Evolutionary conservation across 2,888 invertebrate genomes (phyloP).

Genomic region (Bedellia somnulentella): DNA sequence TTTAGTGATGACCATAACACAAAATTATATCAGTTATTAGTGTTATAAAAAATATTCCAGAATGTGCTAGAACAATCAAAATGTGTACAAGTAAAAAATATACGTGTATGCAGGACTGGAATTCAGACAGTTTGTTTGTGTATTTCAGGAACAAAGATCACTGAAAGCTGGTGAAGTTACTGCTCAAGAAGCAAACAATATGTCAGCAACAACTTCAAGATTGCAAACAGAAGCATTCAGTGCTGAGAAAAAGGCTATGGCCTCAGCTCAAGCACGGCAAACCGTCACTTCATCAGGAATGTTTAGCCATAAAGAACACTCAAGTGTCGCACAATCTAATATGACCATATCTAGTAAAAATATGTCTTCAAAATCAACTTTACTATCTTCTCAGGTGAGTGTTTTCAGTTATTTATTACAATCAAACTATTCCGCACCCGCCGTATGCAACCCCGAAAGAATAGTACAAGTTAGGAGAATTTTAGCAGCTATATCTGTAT

Average conservation of each 20-base stretch:
- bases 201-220: slow-evolving; percentile 81
- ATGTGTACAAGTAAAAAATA: not conserved
- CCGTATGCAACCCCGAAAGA: too few relatives aligned
- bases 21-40: not conserved
- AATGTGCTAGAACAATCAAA: not conserved
- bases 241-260: slow-evolving; percentile 76
- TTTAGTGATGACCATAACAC: slow-evolving; percentile 19
- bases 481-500: too few relatives aligned
- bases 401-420: too few relatives aligned
- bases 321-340: slow-evolving; percentile 78
- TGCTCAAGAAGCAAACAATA: slow-evolving; percentile 83
- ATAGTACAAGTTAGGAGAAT: too few relatives aligned
- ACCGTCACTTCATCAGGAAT: slow-evolving; percentile 79
- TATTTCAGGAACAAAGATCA: slow-evolving; percentile 77
- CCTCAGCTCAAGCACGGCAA: slow-evolving; percentile 76
- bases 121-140: slow-evolving; percentile 4
- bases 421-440: too few relatives aligned
- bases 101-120: not conserved
- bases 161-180: slow-evolving; percentile 82
- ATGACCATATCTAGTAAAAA: slow-evolving; percentile 78
- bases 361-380: slow-evolving; percentile 65
- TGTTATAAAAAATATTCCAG: not conserved
- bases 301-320: slow-evolving; percentile 70
- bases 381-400: slow-evolving; percentile 56
- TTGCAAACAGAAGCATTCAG: slow-evolving; percentile 85